phyloP scores from a whole-genome alignment of 1,140 invertebrate genomes.

The Chrysomallon squamiferum region DNA sequence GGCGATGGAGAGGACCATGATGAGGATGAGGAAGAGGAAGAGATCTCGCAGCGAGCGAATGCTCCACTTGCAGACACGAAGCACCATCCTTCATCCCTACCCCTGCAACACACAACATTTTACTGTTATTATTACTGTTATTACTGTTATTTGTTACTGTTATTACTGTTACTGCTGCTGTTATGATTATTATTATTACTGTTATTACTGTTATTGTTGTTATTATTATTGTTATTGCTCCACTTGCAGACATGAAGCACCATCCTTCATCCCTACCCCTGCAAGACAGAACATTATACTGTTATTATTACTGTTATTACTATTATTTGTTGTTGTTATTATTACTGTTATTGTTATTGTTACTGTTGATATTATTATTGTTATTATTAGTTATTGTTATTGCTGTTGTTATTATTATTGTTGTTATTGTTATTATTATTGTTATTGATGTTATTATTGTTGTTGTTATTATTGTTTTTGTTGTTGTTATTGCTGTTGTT shows the following conservation, averaged over 20 bases:
- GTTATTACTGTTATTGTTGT: neutral
- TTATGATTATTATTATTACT: neutral
- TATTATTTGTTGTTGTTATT: neutral
- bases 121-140: neutral
- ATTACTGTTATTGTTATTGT: neutral
- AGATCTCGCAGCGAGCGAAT: constrained; percentile 3
- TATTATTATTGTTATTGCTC: neutral
- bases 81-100: constrained; percentile 6
- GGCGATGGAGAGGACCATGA: neutral
- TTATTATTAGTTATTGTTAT: neutral
- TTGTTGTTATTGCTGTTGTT: too few relatives aligned
- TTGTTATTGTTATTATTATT: too few relatives aligned
- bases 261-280: constrained; percentile 7
- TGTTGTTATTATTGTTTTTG: too few relatives aligned
- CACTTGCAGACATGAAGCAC: neutral
- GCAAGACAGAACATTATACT: neutral
- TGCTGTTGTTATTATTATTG: neutral
- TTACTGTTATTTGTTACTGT: neutral
- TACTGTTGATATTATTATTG: neutral
- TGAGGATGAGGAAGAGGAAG: constrained; percentile 6
- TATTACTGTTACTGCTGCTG: neutral
- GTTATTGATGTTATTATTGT: too few relatives aligned
- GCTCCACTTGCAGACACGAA: constrained; percentile 3
- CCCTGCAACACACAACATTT: neutral
- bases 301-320: neutral